These are phyloP conservation scores for Tethea ocularis DNA, from an alignment of 2,888 invertebrate species.

Conservation along the genomic window DNA sequence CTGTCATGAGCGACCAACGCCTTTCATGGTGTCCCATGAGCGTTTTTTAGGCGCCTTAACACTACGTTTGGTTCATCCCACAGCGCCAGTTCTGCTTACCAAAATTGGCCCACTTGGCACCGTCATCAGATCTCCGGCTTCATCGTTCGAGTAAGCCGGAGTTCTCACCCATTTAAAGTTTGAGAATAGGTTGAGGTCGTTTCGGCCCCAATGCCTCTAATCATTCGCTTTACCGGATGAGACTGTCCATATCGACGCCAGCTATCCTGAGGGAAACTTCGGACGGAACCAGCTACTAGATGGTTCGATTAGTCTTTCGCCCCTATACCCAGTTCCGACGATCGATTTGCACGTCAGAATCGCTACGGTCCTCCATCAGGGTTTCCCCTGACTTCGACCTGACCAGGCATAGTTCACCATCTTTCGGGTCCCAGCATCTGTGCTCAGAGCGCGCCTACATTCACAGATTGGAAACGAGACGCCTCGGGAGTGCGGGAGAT, in stretches of 20 bases:
- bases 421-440: conserved; percentile 80
- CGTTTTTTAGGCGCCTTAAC: conserved; percentile 87
- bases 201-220: conserved; percentile 88
- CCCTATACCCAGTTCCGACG: conserved; percentile 86
- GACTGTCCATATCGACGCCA: conserved; percentile 76
- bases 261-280: conserved; percentile 91
- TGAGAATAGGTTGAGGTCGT: conserved; percentile 90
- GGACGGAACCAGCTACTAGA: conserved; percentile 53
- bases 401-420: conserved; percentile 89
- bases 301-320: conserved; percentile 89
- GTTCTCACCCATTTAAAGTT: conserved; percentile 90
- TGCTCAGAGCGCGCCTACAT: conserved; percentile 63
- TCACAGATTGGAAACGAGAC: conserved; percentile 73
- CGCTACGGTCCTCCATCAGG: conserved; percentile 87
- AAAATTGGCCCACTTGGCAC: conserved; percentile 89
- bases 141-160: conserved; percentile 83
- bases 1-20: conserved; percentile 86
- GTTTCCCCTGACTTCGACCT: conserved; percentile 88
- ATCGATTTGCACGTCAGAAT: conserved; percentile 91
- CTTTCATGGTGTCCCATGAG: conserved; percentile 43
- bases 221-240: conserved; percentile 90
- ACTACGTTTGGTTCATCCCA: conserved; percentile 54
- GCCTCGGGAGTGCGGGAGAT: no score
- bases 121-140: conserved; percentile 81
- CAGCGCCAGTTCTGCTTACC: conserved; percentile 92